A percentile compares a stretch with the other conserved stretches of the same genome.
These are phyloP conservation scores for Drosophila kohkoa DNA, from an alignment of 1,140 invertebrate species.

Conservation along the genomic window DNA sequence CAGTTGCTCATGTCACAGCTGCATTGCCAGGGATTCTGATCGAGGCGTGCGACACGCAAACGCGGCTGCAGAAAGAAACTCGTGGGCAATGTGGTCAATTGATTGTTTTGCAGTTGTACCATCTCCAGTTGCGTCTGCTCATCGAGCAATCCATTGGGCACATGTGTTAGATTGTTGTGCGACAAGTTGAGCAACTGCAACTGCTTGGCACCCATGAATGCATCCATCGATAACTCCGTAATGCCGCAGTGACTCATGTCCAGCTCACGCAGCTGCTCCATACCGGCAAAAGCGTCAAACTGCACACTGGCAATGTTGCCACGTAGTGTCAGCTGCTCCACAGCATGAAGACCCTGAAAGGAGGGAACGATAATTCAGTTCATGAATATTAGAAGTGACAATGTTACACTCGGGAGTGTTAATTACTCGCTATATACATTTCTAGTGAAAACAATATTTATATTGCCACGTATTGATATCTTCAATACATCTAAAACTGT, in stretches of 20 bases:
- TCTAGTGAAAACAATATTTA: too few relatives aligned
- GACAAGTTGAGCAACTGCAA: conserved; percentile 88
- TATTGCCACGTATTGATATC: too few relatives aligned
- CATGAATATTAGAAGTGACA: too few relatives aligned
- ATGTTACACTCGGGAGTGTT: too few relatives aligned
- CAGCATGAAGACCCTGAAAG: conserved; percentile 74
- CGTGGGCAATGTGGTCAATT: conserved; percentile 86
- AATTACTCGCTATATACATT: too few relatives aligned
- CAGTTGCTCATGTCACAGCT: conserved; percentile 88
- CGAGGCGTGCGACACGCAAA: conserved; percentile 86
- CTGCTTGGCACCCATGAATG: conserved; percentile 88
- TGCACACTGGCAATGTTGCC: conserved; percentile 87
- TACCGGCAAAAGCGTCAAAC: conserved; percentile 89
- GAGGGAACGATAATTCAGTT: not conserved
- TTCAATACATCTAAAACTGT: too few relatives aligned
- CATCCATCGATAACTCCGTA: conserved; percentile 88
- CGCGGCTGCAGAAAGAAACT: conserved; percentile 87
- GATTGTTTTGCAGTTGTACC: conserved; percentile 88
- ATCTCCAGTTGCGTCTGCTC: conserved; percentile 87
- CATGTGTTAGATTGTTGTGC: conserved; percentile 86
- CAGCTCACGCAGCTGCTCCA: conserved; percentile 87
- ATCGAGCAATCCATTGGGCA: conserved; percentile 88
- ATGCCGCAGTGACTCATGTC: conserved; percentile 88
- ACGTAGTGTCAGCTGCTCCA: conserved; percentile 69
- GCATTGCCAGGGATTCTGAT: conserved; percentile 90